A percentile compares a stretch with the other conserved stretches of the same genome.
Conservation (phyloP, 2,797 vertebrate species). For the Epinephelus coioides region DNA sequence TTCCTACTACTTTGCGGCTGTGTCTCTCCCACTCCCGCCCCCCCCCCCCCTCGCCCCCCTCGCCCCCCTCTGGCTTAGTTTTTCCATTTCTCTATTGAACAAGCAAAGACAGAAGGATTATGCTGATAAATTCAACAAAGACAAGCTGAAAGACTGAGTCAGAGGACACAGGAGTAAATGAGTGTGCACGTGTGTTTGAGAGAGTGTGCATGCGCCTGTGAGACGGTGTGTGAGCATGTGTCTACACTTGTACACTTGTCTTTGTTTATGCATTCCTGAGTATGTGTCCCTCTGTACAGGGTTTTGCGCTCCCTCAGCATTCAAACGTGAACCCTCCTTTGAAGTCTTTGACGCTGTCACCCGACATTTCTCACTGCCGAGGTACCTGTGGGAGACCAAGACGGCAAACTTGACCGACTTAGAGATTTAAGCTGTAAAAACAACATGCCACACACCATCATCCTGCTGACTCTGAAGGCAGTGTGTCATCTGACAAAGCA, state of each 20-base stretch:
- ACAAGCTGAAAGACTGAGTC: conserved; percentile 55
- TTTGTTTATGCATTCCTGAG: conserved; percentile 21
- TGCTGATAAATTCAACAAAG: conserved; percentile 69
- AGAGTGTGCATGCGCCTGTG: background rate
- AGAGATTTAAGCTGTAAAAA: conserved; percentile 43
- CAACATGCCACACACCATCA: background rate
- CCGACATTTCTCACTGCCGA: conserved; percentile 3
- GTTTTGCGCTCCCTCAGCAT: background rate
- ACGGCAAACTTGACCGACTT: conserved; percentile 23
- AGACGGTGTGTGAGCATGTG: background rate
- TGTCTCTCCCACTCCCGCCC: conserved; percentile 23
- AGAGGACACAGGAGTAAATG: conserved; percentile 45
- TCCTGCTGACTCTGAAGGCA: conserved; percentile 32
- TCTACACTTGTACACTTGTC: background rate
- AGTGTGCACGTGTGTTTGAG: conserved; percentile 13
- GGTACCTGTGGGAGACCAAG: conserved; percentile 20
- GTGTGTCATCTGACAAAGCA: conserved; percentile 31
- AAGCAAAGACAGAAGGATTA: conserved; percentile 64
- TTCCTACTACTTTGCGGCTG: conserved; percentile 47
- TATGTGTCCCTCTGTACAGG: background rate
- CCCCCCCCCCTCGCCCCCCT: background rate
- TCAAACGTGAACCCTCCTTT: background rate
- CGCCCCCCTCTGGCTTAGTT: conserved; percentile 22
- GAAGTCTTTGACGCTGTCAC: conserved; percentile 25
- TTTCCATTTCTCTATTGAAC: conserved; percentile 62